Conservation (phyloP, 2,113 vertebrate genomes). For the Harpagus bidentatus region DNA sequence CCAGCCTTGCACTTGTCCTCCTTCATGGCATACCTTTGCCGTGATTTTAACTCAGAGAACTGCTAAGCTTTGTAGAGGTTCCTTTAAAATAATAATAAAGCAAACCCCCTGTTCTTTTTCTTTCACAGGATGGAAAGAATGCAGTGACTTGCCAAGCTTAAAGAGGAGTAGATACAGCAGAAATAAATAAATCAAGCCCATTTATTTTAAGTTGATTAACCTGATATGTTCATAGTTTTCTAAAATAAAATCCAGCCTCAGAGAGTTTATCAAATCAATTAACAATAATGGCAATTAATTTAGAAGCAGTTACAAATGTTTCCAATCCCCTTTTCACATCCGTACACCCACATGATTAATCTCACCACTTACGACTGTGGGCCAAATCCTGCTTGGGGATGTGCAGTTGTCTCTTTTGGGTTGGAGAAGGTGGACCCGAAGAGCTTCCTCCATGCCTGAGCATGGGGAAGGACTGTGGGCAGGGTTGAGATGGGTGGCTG, state of each 20-base stretch:
- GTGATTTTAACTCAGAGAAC: not conserved
- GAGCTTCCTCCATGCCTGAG: not conserved
- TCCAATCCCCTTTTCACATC: not conserved
- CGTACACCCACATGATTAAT: not conserved
- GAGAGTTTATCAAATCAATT: conserved; percentile 41
- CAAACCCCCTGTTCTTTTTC: not conserved
- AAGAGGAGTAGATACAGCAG: conserved; percentile 22
- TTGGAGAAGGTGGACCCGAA: not conserved
- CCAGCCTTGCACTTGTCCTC: not conserved
- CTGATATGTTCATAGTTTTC: conserved; percentile 26
- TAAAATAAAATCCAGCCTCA: conserved; percentile 22
- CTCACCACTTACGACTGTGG: not conserved
- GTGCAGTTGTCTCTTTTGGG: not conserved
- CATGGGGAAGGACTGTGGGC: not conserved
- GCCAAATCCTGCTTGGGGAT: not conserved
- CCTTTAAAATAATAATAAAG: conserved; percentile 7
- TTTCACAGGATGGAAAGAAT: conserved; percentile 45
- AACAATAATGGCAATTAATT: conserved; percentile 32
- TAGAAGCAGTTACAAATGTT: conserved; percentile 13
- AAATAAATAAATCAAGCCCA: conserved; percentile 52
- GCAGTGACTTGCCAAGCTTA: conserved; percentile 19
- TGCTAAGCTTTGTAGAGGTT: not conserved
- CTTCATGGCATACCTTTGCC: not conserved
- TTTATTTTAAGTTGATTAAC: conserved; percentile 59
- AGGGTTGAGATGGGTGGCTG: not conserved